Percentiles rank a stretch among this genome's conserved stretches.
Conservation (phyloP, 2,113 vertebrate genomes). For the Lepus timidus region DNA sequence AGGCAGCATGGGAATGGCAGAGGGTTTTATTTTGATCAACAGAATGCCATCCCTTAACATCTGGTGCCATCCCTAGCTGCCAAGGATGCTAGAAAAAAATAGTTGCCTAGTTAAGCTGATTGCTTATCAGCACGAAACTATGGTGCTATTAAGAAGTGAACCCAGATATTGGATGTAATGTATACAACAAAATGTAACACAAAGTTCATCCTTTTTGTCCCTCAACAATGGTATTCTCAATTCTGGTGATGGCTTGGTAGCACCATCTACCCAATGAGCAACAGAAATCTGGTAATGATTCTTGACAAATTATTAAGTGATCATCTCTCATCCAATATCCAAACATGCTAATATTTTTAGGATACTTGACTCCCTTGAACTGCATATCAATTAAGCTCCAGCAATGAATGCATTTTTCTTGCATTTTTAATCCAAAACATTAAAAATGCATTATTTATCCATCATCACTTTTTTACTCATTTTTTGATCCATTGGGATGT, state of each 20-base stretch:
- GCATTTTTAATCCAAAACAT: not conserved
- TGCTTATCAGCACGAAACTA: not conserved
- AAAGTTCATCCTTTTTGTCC: not conserved
- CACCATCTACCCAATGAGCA: not conserved
- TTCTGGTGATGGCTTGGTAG: not conserved
- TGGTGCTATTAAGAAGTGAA: not conserved
- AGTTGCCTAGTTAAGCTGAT: not conserved
- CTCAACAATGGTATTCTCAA: not conserved
- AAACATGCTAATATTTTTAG: not conserved
- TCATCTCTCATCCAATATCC: not conserved
- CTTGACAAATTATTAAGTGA: not conserved
- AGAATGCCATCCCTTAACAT: not conserved
- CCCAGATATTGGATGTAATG: not conserved
- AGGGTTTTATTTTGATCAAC: not conserved
- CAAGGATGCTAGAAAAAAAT: not conserved
- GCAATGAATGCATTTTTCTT: not conserved
- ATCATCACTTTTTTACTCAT: not conserved
- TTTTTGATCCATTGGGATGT: not conserved
- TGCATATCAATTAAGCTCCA: not conserved
- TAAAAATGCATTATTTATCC: not conserved
- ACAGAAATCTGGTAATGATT: not conserved
- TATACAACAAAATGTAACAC: not conserved
- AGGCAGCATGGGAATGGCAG: not conserved
- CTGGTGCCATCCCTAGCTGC: not conserved
- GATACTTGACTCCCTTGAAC: not conserved